Evolutionary conservation across 30 jellyfish, hydroid and myxozoan species (phyloP).

Genomic region (Hydractinia echinata): DNA sequence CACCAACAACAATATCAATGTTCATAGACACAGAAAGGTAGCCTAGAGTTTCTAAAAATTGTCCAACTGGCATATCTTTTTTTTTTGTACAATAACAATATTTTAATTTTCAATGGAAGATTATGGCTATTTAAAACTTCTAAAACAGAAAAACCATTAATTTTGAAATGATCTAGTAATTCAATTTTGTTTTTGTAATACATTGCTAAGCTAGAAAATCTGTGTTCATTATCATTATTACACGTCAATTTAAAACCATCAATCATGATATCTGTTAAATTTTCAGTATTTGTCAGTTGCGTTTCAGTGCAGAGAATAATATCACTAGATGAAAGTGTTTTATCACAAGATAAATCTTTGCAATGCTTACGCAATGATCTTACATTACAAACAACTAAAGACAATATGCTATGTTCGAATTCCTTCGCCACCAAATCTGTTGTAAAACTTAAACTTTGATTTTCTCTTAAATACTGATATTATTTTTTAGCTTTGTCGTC

Average conservation of each 20-base stretch:
- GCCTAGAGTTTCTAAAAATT: background rate
- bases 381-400: background rate
- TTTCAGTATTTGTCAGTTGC: background rate
- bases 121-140: background rate
- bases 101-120: background rate
- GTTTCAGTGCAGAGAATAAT: background rate
- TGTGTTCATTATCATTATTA: background rate
- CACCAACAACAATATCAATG: background rate
- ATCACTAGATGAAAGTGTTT: background rate
- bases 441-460: background rate
- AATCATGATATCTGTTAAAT: background rate
- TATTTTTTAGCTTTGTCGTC: background rate
- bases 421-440: background rate
- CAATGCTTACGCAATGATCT: background rate
- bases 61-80: background rate
- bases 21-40: background rate
- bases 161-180: background rate
- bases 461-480: conserved; percentile 1
- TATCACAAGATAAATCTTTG: background rate
- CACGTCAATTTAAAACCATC: background rate
- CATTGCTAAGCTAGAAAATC: background rate
- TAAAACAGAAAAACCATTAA: background rate
- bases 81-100: background rate
- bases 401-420: background rate
- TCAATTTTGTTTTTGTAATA: background rate